Base-by-base conservation (phyloP, 2,797 vertebrate genomes). In the Danio jaintianensis region DNA sequence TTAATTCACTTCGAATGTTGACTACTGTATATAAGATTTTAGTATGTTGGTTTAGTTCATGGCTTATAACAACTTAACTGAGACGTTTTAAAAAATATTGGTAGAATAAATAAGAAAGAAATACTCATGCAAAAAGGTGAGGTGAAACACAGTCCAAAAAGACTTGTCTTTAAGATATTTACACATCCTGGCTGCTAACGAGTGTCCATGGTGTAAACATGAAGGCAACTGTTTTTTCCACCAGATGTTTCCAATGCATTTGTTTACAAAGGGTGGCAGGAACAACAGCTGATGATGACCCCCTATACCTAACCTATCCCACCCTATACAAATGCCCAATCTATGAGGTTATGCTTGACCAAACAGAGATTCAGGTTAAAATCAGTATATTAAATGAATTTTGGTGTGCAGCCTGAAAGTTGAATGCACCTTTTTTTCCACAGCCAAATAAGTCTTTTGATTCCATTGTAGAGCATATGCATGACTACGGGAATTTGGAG, bases 181-280 rank as follows among this genome's bases (percentile, higher is more conserved):
- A 48, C 8, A 67, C 18, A 48, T 8, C 70, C 50, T 76, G 50
- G 59, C 13, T 67, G 38, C 75, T 59, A 62, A 52, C 75, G 70
- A 22, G 59, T 81, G 48, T 59, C 66, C 66, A 55, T 75, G 75
- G 11, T 75, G 56, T 67, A 82, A 87, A 82, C 62, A 73, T 68
- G 80, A 84, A 48, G 82, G 78, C 90, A 91, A 87, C 85, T 89
- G 89, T 67, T 83, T 88, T n/a, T 86, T 87, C 74, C 86, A 86
- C 85, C 89, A 92, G 90, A 89, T 91, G 90, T 85, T 88, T 83
- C 83, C 74, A 80, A 73, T 82, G 83, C 85, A 88, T 87, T 89
- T 90, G 90, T 92, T 92, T 78, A 90, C 47, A 84, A 22, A 85
- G 62, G 74, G 72, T 56, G 73, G 83, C 61, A 59, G 80, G 78